phyloP scores from a whole-genome alignment of 2,113 vertebrate genomes.

The Myotis yumanensis region DNA sequence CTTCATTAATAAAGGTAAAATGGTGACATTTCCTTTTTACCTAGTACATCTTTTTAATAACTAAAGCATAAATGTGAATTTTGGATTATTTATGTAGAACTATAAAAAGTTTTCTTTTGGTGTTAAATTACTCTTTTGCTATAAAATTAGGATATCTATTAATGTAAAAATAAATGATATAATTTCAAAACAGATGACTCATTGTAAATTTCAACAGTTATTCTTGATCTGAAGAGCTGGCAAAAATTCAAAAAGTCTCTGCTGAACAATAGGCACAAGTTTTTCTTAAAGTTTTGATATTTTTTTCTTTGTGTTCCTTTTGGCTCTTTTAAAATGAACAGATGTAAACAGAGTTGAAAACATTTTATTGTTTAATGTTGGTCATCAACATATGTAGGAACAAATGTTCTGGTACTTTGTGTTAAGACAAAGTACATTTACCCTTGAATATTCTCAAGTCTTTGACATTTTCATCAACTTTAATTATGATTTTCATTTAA shows the following conservation, averaged over 20 bases:
- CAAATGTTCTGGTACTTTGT: slow-evolving; percentile 49
- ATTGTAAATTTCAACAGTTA: slow-evolving; percentile 36
- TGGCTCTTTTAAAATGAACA: slow-evolving; percentile 51
- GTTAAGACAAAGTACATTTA: slow-evolving; percentile 53
- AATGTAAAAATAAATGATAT: neutral
- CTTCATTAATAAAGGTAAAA: slow-evolving; percentile 98
- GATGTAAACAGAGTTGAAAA: slow-evolving; percentile 41
- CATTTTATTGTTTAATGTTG: slow-evolving; percentile 46
- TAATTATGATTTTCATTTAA: slow-evolving; percentile 59
- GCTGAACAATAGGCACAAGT: slow-evolving; percentile 11
- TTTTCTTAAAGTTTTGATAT: slow-evolving; percentile 45
- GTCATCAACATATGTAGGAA: slow-evolving; percentile 6
- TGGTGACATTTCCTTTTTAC: slow-evolving; percentile 79
- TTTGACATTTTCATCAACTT: slow-evolving; percentile 11
- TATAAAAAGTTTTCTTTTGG: slow-evolving; percentile 18
- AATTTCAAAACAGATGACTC: slow-evolving; percentile 63
- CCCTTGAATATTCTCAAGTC: neutral
- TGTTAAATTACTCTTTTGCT: slow-evolving; percentile 41
- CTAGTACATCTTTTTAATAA: slow-evolving; percentile 29
- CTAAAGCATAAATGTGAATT: slow-evolving; percentile 34
- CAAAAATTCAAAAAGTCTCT: slow-evolving; percentile 54
- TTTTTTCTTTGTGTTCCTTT: slow-evolving; percentile 37
- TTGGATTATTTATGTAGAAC: slow-evolving; percentile 45
- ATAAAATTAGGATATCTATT: slow-evolving; percentile 41
- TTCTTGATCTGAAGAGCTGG: slow-evolving; percentile 49